Conservation (phyloP, 2,888 invertebrate genomes). For the Spilosoma lubricipeda region DNA sequence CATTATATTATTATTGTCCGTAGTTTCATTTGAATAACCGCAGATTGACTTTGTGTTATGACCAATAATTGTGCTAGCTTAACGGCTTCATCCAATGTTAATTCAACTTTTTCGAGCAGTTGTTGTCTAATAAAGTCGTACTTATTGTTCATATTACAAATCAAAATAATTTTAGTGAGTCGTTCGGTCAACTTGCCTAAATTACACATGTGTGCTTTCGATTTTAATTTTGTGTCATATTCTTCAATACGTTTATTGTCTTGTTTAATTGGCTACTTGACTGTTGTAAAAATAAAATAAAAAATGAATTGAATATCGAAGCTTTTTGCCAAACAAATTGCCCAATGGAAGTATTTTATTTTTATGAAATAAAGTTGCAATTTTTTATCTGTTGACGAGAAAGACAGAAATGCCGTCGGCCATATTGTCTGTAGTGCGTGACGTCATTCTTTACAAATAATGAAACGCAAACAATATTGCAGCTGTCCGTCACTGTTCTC, state of each 20-base stretch:
- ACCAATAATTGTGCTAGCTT: slow-evolving; percentile 2
- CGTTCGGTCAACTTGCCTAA: neutral
- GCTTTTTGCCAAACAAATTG: no score
- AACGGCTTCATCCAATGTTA: neutral
- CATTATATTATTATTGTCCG: neutral
- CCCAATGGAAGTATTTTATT: no score
- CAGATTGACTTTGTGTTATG: neutral
- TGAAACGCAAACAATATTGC: no score
- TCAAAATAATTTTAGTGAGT: neutral
- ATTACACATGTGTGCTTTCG: neutral
- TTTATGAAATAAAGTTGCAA: no score
- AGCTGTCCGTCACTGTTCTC: no score
- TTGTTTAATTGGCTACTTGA: no score
- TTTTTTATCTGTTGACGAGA: no score
- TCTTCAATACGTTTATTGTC: neutral
- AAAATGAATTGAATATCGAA: no score
- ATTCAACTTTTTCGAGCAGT: slow-evolving; percentile 2
- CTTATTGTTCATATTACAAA: neutral
- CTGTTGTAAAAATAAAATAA: no score
- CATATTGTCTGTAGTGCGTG: no score
- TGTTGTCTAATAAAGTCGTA: slow-evolving; percentile 9
- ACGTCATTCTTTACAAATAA: no score
- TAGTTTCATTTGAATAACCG: slow-evolving; percentile 1
- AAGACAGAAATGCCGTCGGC: no score
- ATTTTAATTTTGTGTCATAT: neutral